These are phyloP conservation scores for Anthophora plumipes DNA, from an alignment of 2,888 invertebrate genomes.

Conservation along the genomic window DNA sequence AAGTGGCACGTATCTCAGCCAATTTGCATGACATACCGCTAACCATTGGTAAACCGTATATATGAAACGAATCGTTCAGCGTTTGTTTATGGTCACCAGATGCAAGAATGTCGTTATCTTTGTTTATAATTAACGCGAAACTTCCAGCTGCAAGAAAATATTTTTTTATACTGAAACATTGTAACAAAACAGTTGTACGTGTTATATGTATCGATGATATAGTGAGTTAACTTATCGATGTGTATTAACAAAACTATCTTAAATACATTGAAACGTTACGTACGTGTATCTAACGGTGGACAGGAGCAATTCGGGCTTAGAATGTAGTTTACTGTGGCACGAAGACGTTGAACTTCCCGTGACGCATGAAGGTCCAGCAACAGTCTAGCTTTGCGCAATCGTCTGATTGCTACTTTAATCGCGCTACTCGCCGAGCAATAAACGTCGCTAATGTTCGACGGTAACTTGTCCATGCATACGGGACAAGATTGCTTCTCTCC, in stretches of 20 bases:
- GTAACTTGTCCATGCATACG: slow-evolving; percentile 75
- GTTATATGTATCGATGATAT: slow-evolving; percentile 21
- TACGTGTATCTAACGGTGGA: slow-evolving; percentile 78
- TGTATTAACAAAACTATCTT: neutral
- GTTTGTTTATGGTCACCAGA: slow-evolving; percentile 60
- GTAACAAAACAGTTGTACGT: slow-evolving; percentile 27
- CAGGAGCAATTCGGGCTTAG: slow-evolving; percentile 78
- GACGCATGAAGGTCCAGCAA: slow-evolving; percentile 76
- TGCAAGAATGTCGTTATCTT: slow-evolving; percentile 58
- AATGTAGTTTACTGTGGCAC: slow-evolving; percentile 73
- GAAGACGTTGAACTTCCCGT: slow-evolving; percentile 66
- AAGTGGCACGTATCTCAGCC: slow-evolving; percentile 68
- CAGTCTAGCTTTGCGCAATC: slow-evolving; percentile 75
- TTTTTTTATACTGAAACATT: slow-evolving; percentile 40
- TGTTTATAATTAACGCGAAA: slow-evolving; percentile 75
- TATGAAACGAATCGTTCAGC: slow-evolving; percentile 70
- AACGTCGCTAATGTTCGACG: slow-evolving; percentile 73
- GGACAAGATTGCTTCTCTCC: slow-evolving; percentile 72
- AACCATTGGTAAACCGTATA: slow-evolving; percentile 70
- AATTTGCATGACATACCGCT: slow-evolving; percentile 73
- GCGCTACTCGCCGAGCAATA: slow-evolving; percentile 77
- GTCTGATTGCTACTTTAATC: slow-evolving; percentile 79
- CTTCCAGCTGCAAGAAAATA: slow-evolving; percentile 75
- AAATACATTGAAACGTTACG: slow-evolving; percentile 44
- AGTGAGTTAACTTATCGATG: slow-evolving; percentile 18